phyloP scores from a whole-genome alignment of 2,888 invertebrate species.

The Chalcosyrphus nemorum region DNA sequence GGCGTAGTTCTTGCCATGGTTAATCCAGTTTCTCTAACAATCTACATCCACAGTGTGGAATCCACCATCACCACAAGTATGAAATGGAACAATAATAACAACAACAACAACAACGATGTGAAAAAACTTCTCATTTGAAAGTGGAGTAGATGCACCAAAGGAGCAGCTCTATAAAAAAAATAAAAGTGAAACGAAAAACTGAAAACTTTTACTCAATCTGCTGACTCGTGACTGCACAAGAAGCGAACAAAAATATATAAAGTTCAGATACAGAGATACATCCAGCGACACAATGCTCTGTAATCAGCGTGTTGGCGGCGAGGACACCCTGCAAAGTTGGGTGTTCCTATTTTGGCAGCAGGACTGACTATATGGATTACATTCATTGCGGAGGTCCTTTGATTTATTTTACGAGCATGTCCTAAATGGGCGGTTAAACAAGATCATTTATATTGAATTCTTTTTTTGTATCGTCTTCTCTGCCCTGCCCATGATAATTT shows the following conservation, averaged over 20 bases:
- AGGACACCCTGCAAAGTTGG: slow-evolving; percentile 40
- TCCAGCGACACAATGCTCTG: slow-evolving; percentile 44
- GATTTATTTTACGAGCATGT: slow-evolving; percentile 70
- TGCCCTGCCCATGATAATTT: neutral
- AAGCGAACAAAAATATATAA: slow-evolving; percentile 6
- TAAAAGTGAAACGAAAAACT: neutral
- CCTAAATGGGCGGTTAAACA: slow-evolving; percentile 71
- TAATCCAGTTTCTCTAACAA: slow-evolving; percentile 64
- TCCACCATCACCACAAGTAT: slow-evolving; percentile 9
- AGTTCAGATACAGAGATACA: slow-evolving; percentile 2
- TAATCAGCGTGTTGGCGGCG: slow-evolving; percentile 44
- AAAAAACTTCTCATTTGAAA: slow-evolving; percentile 29
- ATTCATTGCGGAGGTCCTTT: slow-evolving; percentile 63
- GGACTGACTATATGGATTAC: slow-evolving; percentile 21
- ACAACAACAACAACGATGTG: slow-evolving; percentile 39
- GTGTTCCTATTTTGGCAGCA: slow-evolving; percentile 44
- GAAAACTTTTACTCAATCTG: slow-evolving; percentile 63
- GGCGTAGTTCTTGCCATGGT: slow-evolving; percentile 52
- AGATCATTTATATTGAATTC: slow-evolving; percentile 66
- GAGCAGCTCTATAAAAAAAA: neutral
- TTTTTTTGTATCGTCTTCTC: slow-evolving; percentile 27
- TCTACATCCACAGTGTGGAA: slow-evolving; percentile 22
- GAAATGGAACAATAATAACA: slow-evolving; percentile 22
- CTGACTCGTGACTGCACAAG: slow-evolving; percentile 65
- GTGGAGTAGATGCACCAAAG: slow-evolving; percentile 26